These are phyloP conservation scores for Palloptera scutellata DNA, from an alignment of 2,888 invertebrate genomes.

Conservation along the genomic window DNA sequence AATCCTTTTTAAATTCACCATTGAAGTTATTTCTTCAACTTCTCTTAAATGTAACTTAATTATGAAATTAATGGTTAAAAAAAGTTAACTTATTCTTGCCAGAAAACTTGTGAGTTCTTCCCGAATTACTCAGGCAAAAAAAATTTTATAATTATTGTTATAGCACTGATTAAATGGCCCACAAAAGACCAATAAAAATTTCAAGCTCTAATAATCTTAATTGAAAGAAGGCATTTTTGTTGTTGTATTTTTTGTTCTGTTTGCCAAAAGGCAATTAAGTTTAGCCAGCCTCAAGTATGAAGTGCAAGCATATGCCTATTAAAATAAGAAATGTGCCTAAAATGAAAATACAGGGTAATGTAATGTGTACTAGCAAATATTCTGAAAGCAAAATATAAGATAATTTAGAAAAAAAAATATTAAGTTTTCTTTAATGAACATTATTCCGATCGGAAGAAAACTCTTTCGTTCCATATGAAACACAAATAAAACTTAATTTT, in stretches of 20 bases:
- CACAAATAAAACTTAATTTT: too few relatives aligned
- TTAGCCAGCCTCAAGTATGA: slow-evolving; percentile 30
- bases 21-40: too few relatives aligned
- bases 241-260: too few relatives aligned
- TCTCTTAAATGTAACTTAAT: too few relatives aligned
- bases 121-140: slow-evolving; percentile 43
- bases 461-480: slow-evolving; percentile 10
- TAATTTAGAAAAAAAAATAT: not conserved
- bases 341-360: not conserved
- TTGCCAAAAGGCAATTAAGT: slow-evolving; percentile 7
- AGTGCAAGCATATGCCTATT: slow-evolving; percentile 32
- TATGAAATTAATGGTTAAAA: too few relatives aligned
- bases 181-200: slow-evolving; percentile 58
- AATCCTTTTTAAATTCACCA: too few relatives aligned
- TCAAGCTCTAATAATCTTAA: slow-evolving; percentile 62
- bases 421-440: too few relatives aligned
- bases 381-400: not conserved
- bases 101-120: slow-evolving; percentile 8
- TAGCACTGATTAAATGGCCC: slow-evolving; percentile 50
- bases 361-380: slow-evolving; percentile 13
- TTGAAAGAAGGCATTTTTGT: slow-evolving; percentile 47
- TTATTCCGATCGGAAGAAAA: too few relatives aligned
- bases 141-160: slow-evolving; percentile 51
- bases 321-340: slow-evolving; percentile 5
- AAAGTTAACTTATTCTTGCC: too few relatives aligned